Evolutionary conservation across 2,888 invertebrate species (phyloP).

Genomic region (Ophioninae sp.): DNA sequence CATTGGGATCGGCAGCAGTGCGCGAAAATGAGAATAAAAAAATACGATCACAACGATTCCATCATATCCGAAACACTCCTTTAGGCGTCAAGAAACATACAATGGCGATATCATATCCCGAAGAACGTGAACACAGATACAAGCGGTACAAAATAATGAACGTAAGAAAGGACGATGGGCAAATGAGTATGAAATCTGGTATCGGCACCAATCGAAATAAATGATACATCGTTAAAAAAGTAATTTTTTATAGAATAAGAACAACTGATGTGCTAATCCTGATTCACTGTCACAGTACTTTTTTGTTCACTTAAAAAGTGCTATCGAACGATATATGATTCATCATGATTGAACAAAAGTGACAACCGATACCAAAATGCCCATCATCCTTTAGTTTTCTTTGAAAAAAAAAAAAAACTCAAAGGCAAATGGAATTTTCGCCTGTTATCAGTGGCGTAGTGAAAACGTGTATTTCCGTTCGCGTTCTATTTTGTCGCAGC

Average conservation of each 20-base stretch:
- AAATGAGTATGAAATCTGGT: too few relatives aligned
- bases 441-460: background rate
- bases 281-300: too few relatives aligned
- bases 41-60: slow-evolving; percentile 43
- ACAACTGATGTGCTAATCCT: too few relatives aligned
- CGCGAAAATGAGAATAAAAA: slow-evolving; percentile 27
- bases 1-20: slow-evolving; percentile 4
- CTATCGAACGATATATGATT: too few relatives aligned
- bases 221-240: too few relatives aligned
- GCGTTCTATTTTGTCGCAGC: slow-evolving; percentile 10
- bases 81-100: slow-evolving; percentile 35
- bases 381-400: background rate
- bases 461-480: background rate
- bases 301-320: too few relatives aligned
- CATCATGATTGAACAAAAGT: too few relatives aligned
- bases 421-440: background rate
- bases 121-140: slow-evolving; percentile 37
- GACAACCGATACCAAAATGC: too few relatives aligned
- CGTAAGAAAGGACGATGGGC: too few relatives aligned
- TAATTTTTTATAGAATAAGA: too few relatives aligned
- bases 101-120: slow-evolving; percentile 24
- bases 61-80: slow-evolving; percentile 20
- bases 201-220: too few relatives aligned
- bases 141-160: slow-evolving; percentile 49
- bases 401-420: background rate